phyloP scores from a whole-genome alignment of 2,797 vertebrate genomes.

The Champsocephalus esox region DNA sequence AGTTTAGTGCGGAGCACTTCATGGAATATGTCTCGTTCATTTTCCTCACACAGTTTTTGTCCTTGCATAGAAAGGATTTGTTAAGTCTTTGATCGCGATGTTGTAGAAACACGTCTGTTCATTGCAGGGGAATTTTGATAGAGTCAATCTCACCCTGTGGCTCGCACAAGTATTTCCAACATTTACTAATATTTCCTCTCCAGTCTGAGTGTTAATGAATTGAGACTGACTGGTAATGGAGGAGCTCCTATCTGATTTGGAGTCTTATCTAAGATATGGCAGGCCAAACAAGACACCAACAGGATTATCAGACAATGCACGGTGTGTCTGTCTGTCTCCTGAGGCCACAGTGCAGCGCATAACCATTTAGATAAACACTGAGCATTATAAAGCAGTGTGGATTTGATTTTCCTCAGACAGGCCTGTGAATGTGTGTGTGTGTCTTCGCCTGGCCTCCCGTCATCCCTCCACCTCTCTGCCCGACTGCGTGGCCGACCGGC shows the following conservation, averaged over 20 bases:
- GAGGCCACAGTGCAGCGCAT: conserved; percentile 60
- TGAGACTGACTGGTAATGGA: conserved; percentile 62
- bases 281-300: conserved; percentile 62
- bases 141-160: conserved; percentile 32
- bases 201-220: conserved; percentile 58
- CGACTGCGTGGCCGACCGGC: conserved; percentile 74
- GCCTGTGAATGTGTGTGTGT: conserved; percentile 29
- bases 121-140: conserved; percentile 43
- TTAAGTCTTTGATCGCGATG: conserved; percentile 59
- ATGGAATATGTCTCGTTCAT: conserved; percentile 54
- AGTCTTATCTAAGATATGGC: conserved; percentile 63
- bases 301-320: conserved; percentile 70
- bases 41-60: conserved; percentile 55
- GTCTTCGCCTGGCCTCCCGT: conserved; percentile 46
- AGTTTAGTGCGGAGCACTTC: conserved; percentile 43
- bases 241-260: conserved; percentile 60
- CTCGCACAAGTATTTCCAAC: conserved; percentile 34
- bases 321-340: conserved; percentile 60
- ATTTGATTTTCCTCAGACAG: conserved; percentile 69
- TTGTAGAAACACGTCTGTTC: conserved; percentile 33
- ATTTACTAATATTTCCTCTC: conserved; percentile 46
- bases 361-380: conserved; percentile 72
- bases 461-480: conserved; percentile 66
- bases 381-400: conserved; percentile 56
- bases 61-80: conserved; percentile 46